Percentiles rank a stretch among this genome's conserved stretches.
Evolutionary conservation across 2,113 vertebrate species (phyloP).

Genomic region (Elaphurus davidianus): DNA sequence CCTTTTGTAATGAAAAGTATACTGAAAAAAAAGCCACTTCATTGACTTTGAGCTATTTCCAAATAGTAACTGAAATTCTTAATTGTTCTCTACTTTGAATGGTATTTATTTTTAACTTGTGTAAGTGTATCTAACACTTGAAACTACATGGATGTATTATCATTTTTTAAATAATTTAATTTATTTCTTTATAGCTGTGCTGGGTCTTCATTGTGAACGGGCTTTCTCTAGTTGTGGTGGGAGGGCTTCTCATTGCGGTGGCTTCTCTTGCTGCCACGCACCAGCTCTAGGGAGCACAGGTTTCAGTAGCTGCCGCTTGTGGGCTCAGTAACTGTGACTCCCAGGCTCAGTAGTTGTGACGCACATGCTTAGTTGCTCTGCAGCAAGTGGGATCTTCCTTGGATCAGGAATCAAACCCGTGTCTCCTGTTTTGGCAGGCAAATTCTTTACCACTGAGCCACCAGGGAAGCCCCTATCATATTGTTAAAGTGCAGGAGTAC

Average conservation of each 20-base stretch:
- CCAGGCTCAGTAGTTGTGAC: background rate
- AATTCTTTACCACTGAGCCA: background rate
- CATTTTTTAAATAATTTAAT: background rate
- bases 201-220: background rate
- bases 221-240: background rate
- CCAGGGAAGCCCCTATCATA: background rate
- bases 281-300: background rate
- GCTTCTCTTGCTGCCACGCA: background rate
- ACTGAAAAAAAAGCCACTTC: background rate
- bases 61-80: background rate
- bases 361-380: background rate
- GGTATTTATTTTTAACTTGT: background rate
- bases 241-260: background rate
- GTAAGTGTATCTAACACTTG: background rate
- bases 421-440: background rate
- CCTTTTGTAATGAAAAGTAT: background rate
- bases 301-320: background rate
- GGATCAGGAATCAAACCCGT: background rate
- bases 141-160: background rate
- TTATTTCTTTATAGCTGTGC: background rate
- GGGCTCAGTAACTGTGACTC: background rate
- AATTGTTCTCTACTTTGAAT: background rate
- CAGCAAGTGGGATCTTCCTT: background rate
- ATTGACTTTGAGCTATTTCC: background rate
- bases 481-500: background rate